These are phyloP conservation scores for Pristionchus exspectatus DNA, from an alignment of 2,888 invertebrate species.

Conservation along the genomic window DNA sequence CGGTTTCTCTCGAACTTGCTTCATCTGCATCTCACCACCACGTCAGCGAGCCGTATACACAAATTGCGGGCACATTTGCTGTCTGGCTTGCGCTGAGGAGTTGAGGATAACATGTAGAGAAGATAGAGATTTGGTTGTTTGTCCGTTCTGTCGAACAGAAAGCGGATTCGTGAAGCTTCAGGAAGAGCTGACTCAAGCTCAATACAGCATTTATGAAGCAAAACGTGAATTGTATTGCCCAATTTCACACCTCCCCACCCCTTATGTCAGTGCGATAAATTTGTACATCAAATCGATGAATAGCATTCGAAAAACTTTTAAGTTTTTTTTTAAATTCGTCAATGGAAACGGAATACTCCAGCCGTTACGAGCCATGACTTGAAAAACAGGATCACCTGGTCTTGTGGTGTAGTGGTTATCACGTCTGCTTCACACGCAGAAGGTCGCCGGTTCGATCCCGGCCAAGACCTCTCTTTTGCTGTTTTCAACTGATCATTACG, in stretches of 20 bases:
- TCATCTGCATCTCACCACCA: background rate
- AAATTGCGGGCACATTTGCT: background rate
- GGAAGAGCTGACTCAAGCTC: background rate
- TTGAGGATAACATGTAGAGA: background rate
- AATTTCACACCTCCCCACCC: too few relatives aligned
- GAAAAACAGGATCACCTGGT: background rate
- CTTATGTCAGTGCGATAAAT: too few relatives aligned
- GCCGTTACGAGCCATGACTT: too few relatives aligned
- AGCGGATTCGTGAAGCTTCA: background rate
- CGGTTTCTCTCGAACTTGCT: background rate
- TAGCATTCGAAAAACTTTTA: too few relatives aligned
- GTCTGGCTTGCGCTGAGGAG: background rate
- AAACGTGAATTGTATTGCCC: too few relatives aligned
- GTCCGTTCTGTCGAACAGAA: background rate
- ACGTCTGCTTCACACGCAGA: slow-evolving; percentile 66
- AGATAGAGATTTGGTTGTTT: background rate
- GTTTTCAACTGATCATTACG: background rate
- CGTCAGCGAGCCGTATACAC: background rate
- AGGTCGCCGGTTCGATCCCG: slow-evolving; percentile 65
- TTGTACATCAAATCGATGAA: too few relatives aligned
- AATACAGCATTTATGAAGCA: too few relatives aligned
- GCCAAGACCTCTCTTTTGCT: slow-evolving; percentile 55
- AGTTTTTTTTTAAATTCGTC: too few relatives aligned
- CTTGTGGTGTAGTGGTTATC: slow-evolving; percentile 65
- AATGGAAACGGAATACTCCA: too few relatives aligned